Evolutionary conservation across 2,888 invertebrate species (phyloP), one percentile per base, ranked within the genome.

Genomic region (Drosophila neonasuta): DNA sequence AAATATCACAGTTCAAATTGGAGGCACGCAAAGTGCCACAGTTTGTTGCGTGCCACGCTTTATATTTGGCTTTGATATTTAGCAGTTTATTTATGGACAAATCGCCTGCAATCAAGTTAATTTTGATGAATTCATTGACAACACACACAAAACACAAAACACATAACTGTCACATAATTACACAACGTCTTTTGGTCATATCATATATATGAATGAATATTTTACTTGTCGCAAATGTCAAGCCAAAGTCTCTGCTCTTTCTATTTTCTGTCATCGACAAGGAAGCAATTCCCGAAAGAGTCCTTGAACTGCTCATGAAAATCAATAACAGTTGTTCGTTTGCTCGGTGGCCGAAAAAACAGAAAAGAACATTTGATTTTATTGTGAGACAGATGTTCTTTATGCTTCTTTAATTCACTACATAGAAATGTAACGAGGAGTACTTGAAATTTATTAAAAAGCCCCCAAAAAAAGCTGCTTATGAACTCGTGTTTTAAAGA

Each of bases 81-180:
- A 39, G 34, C 48, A 24, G 57, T 52, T 50, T 58, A 62, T 66
- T 65, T 64, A 69, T 68, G 58, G 69, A 55, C 34, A 58, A 45
- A 56, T 39, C 41, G 20, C 15, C 39, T 30, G 29, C 32, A 68
- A 24, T 49, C 15, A 32, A 52, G 24, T 56, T 45, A 34, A 55
- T 46, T 56, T 56, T 39, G 55, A 55, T 59, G 29, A 50, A 49
- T 68, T 51, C 41, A 39, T 45, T 42, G 10, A 49, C 30, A 24
- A 24, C 24, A 24, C 24, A 30, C 32, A 13, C 30, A 29, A 30
- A 30, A 15, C 39, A 41, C 7, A 41, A 41, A 15, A 15, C 7
- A 15, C 39, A 41, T 41, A 41, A 41, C 15, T 41, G 13, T 41
- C 39, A 41, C 39, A 44, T 44, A 54, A 54, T 54, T 54, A 32